Conservation (phyloP, 2,888 invertebrate species). For the Drosophila vallismaia region DNA sequence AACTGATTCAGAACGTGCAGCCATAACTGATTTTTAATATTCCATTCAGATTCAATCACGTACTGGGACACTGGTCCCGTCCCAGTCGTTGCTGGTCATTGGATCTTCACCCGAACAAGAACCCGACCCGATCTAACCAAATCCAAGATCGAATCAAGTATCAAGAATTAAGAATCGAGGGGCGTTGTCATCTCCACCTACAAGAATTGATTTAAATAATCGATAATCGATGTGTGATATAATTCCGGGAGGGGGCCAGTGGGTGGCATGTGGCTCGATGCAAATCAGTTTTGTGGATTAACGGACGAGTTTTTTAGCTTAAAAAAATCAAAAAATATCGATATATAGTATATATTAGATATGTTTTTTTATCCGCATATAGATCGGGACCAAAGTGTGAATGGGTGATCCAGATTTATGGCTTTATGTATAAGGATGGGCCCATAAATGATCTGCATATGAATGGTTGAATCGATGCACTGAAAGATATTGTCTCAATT, state of each 20-base stretch:
- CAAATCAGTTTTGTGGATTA: conserved; percentile 13
- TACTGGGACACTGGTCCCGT: conserved; percentile 15
- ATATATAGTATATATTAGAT: no score
- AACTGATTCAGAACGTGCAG: conserved; percentile 45
- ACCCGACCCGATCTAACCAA: conserved; percentile 33
- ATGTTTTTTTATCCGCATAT: neutral
- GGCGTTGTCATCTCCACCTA: conserved; percentile 39
- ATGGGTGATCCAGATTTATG: conserved; percentile 28
- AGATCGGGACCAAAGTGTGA: conserved; percentile 3
- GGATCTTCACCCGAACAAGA: conserved; percentile 3
- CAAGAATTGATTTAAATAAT: conserved; percentile 24
- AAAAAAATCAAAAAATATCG: no score
- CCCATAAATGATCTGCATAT: conserved; percentile 24
- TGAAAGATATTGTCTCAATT: conserved; percentile 32
- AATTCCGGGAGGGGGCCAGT: neutral
- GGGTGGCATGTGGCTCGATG: conserved; percentile 30
- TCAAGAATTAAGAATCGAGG: neutral
- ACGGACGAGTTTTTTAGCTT: no score
- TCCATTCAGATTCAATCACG: conserved; percentile 67
- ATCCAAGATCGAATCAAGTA: conserved; percentile 6
- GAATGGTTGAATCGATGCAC: conserved; percentile 31
- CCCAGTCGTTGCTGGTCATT: conserved; percentile 38
- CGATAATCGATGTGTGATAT: neutral
- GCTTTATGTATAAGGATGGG: conserved; percentile 19
- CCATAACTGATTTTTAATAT: conserved; percentile 67